These are phyloP conservation scores for Heliconius cydno DNA, from an alignment of 2,888 invertebrate genomes.

Conservation along the genomic window DNA sequence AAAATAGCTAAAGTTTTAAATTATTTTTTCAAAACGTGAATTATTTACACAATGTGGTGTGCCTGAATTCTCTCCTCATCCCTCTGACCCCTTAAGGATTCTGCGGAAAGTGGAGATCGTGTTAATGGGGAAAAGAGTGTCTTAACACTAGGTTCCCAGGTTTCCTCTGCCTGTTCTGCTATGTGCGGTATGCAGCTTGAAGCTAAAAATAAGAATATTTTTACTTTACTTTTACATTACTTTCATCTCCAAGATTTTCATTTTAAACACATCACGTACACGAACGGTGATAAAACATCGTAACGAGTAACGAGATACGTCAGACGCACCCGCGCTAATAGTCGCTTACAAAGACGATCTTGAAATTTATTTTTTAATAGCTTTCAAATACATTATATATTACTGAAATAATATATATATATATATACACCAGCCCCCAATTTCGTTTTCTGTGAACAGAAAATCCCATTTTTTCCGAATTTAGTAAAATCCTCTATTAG, in stretches of 20 bases:
- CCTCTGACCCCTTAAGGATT: not conserved
- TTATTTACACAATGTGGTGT: too few species aligned
- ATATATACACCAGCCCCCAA: too few species aligned
- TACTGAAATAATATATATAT: too few species aligned
- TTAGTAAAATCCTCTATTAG: too few species aligned
- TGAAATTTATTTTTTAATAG: conserved; percentile 11
- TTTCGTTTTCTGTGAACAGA: too few species aligned
- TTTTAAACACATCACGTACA: conserved; percentile 14
- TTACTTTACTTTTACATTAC: not conserved
- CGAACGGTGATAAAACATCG: not conserved
- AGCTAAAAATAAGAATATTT: not conserved
- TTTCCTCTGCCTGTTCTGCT: not conserved
- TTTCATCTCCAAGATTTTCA: conserved; percentile 10
- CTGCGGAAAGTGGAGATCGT: not conserved
- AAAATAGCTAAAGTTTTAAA: too few species aligned
- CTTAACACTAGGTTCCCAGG: not conserved
- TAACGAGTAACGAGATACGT: conserved; percentile 15
- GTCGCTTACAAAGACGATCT: not conserved
- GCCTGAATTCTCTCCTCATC: too few species aligned
- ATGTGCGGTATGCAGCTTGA: not conserved
- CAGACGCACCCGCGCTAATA: not conserved
- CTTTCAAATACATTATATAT: not conserved
- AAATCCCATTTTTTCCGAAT: too few species aligned
- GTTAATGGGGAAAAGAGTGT: not conserved
- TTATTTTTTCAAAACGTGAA: too few species aligned